phyloP scores from a whole-genome alignment of 2,113 vertebrate species.

The Orthonyx spaldingii region DNA sequence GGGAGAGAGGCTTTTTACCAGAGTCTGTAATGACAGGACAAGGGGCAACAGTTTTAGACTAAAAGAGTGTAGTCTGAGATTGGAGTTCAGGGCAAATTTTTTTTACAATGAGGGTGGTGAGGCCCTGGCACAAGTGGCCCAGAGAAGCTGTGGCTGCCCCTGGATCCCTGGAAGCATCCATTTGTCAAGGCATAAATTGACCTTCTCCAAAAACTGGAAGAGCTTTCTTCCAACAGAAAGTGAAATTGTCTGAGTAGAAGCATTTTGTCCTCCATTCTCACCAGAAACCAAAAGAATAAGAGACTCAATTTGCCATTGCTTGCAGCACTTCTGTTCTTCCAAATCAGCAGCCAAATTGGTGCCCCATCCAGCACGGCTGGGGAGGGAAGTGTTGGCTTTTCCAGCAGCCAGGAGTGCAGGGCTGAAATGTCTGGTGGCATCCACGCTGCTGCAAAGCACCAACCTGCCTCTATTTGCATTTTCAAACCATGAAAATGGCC shows the following conservation, averaged over 20 bases:
- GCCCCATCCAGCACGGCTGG: background rate
- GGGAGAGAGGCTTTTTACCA: background rate
- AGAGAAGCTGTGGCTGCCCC: background rate
- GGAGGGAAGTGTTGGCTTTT: background rate
- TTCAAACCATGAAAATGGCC: background rate
- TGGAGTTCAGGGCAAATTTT: background rate
- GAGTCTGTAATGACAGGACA: background rate
- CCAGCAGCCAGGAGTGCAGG: background rate
- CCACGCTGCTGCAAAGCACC: background rate
- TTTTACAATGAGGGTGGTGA: fast-evolving
- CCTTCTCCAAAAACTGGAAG: background rate
- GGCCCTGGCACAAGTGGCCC: background rate
- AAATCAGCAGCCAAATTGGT: background rate
- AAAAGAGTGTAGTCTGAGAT: fast-evolving
- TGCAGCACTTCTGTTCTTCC: background rate
- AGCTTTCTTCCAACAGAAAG: background rate
- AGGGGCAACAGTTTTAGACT: background rate
- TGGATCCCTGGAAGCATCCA: background rate
- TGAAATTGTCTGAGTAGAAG: background rate
- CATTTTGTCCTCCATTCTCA: background rate
- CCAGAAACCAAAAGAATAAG: background rate
- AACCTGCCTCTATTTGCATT: background rate
- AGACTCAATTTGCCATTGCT: background rate
- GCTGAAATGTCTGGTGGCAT: background rate
- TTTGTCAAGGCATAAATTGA: background rate